Conservation (phyloP, 92 coral and sea anemone genomes). For the Pocillopora grandis region DNA sequence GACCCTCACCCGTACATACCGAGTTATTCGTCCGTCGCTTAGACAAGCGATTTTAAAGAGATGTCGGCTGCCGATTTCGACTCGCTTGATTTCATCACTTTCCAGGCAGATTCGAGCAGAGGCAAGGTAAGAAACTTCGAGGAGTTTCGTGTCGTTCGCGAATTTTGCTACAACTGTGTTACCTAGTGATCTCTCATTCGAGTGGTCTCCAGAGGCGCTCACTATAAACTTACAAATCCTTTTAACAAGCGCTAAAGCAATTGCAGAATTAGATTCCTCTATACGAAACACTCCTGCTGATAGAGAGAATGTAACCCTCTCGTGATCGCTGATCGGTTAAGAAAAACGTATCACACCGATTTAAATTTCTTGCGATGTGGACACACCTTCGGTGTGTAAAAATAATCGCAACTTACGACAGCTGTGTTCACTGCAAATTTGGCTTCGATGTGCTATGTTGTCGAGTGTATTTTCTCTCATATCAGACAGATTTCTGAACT, state of each 20-base stretch:
- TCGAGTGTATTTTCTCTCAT: background rate
- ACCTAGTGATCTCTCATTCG: conserved; percentile 18
- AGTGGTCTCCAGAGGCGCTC: conserved; percentile 11
- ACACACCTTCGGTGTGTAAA: conserved; percentile 18
- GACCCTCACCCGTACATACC: background rate
- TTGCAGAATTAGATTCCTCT: background rate
- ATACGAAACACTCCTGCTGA: background rate
- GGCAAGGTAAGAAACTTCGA: conserved; percentile 45
- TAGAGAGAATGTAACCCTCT: background rate
- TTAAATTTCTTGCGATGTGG: background rate
- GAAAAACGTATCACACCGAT: background rate
- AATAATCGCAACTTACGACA: background rate
- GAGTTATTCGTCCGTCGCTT: background rate
- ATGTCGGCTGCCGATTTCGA: conserved; percentile 59
- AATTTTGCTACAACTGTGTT: background rate
- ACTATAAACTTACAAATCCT: conserved; percentile 25
- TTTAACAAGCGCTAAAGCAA: background rate
- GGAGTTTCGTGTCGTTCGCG: background rate
- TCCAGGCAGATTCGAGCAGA: conserved; percentile 52
- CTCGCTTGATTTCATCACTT: conserved; percentile 57
- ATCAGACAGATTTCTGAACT: background rate
- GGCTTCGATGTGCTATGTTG: background rate
- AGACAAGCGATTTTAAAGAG: background rate
- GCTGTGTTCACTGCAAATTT: conserved; percentile 17
- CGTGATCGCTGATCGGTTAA: background rate